Evolutionary conservation across 2,113 vertebrate species (phyloP), one percentile per base, ranked within the genome.

Genomic region (Stigmatopora argus): DNA sequence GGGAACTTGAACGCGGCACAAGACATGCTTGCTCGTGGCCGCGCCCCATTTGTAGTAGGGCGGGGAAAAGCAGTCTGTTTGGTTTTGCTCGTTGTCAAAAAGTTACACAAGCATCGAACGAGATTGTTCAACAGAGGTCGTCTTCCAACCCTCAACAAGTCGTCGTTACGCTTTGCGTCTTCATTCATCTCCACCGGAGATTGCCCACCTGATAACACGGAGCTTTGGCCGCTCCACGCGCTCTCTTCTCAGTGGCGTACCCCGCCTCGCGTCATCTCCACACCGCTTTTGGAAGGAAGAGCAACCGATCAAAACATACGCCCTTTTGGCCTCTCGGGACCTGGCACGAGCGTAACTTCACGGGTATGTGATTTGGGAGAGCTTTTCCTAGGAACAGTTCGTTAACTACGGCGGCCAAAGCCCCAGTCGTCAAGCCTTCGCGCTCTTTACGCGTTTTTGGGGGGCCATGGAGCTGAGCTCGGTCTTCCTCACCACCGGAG

Each of bases 101-200:
- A 89, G 87, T 90, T 91, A 88, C 87, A 90, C 88, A 90, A 90
- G 82, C 82, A 4, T 41, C 23, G 1, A 14, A 13, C 34, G 61
- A 53, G 68, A 63, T 81, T 82, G 66, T 74, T 67, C 71, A 77
- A 81, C 44, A 60, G 65, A 61, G 13, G 14, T 51, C 23, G 46
- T 80, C 77, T 83, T 70, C 58, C 64, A 77, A 77, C 72, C 15
- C 49, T 38, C 7, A 23, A 58, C 7, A n/a, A 13, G 61, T 47
- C 62, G 45, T 9, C 55, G 38, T 41, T 7, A 47, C 64, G 21
- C 48, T 12, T 49, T 38, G 1, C 3, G 0, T 10, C 23, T 44
- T 1, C 34, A 12, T 14, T 3, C 55, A 34, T 31, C 3, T 9
- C 6, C 3, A 7, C 26, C 34, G 18, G 4, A 44, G 13, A n/a